Evolutionary conservation across 2,888 invertebrate species (phyloP), one percentile per base, ranked within the genome.

Genomic region (Caenorhabditis sinica): DNA sequence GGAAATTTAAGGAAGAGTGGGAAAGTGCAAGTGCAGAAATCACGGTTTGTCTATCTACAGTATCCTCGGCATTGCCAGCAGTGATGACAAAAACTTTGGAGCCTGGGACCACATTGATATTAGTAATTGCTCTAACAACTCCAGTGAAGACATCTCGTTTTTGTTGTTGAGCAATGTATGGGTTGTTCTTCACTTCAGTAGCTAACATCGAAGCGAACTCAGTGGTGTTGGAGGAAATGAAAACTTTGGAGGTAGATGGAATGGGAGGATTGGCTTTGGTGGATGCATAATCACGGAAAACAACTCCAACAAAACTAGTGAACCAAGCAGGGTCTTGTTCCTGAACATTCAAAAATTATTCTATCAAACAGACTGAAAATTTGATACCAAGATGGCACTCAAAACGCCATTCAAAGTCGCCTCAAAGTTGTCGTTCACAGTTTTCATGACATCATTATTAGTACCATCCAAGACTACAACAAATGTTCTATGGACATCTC

Each of bases 401-500:
- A 72, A 33, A 23, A 87, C 76, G 9, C 68, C 36, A 28, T 71
- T 77, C 9, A 86, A n/a, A 6, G 83, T 87, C 3, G 49, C 23
- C 11, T 76, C 68, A 63, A 87, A 20, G 33, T 86, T 82, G 11
- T 60, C 74, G 40, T 86, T 71, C 13, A 89, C 83, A 20, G 60
- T 45, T 36, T 65, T 85, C 86, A 89, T 88, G 23, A 56, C 69
- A 60, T 80, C 88, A 25, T 77, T 87, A 23, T 51, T 68, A 17
- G 86, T 81, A 63, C 89, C 90, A 74, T 90, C 90, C 2, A 90
- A 17, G 1, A 85, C 85, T 13, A 90, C 58, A 28, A 88, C 68
- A 51, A 90, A 88, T 13, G 89, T 88, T 45, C 83, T 68, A 6
- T 68, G 74, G 23, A 76, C 65, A 23, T 69, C 61, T 33, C 63